Percentiles rank a stretch among this genome's conserved stretches.
Conservation (phyloP, 2,113 vertebrate species). For the Eulemur macaco region DNA sequence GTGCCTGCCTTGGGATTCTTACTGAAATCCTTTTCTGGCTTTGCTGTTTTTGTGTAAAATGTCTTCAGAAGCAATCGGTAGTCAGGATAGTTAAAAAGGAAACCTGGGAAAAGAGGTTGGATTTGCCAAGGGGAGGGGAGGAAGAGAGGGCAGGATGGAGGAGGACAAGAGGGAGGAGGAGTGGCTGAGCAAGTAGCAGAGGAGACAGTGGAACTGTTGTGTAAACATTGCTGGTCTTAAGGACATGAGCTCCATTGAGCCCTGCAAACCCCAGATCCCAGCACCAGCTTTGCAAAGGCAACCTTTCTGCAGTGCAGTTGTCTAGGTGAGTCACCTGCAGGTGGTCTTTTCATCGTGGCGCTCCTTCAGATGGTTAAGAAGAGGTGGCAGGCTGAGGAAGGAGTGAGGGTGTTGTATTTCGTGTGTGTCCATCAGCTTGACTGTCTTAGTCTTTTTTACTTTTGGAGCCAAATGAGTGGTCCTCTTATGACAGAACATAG, state of each 20-base stretch:
- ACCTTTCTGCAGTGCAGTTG: background rate
- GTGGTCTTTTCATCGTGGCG: background rate
- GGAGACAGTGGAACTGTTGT: background rate
- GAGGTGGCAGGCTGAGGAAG: background rate
- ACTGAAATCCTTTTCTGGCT: background rate
- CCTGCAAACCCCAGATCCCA: background rate
- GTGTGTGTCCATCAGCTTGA: background rate
- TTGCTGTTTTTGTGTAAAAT: background rate
- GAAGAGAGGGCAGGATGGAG: background rate
- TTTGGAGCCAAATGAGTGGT: background rate
- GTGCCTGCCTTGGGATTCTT: background rate
- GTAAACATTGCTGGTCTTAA: background rate
- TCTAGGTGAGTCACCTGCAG: background rate
- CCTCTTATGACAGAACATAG: background rate
- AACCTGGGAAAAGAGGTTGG: background rate
- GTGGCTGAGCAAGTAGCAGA: rapidly evolving
- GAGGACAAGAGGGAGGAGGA: background rate
- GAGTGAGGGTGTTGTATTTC: background rate
- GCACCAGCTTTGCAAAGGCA: background rate
- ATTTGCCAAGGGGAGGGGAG: background rate
- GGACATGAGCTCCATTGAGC: background rate
- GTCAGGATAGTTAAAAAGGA: background rate
- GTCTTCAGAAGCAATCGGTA: background rate
- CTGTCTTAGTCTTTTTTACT: background rate
- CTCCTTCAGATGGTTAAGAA: background rate